Percentiles rank a stretch among this genome's conserved stretches.
These are phyloP conservation scores for Spisula solida DNA, from an alignment of 2,888 invertebrate genomes.

Conservation along the genomic window DNA sequence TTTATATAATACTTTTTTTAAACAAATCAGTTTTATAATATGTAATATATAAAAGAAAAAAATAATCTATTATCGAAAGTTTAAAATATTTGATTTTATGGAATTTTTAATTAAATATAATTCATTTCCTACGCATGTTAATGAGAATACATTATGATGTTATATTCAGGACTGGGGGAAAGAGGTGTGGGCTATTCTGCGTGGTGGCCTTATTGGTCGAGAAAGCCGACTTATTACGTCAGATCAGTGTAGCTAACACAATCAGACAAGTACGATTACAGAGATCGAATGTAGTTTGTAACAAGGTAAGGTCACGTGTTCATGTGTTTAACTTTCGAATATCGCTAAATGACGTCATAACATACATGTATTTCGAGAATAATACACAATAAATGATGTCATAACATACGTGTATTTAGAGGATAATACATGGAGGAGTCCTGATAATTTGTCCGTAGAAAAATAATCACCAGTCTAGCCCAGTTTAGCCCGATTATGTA, in stretches of 20 bases:
- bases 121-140: no score
- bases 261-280: not conserved
- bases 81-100: no score
- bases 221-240: not conserved
- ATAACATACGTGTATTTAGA: not conserved
- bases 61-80: no score
- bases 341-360: not conserved
- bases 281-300: not conserved
- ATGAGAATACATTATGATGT: no score
- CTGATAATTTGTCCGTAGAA: not conserved
- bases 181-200: not conserved
- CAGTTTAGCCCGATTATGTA: not conserved
- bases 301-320: not conserved
- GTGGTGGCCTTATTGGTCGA: not conserved
- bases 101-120: no score
- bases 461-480: not conserved
- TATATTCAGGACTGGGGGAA: not conserved
- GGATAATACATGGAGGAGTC: not conserved
- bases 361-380: not conserved
- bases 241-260: not conserved
- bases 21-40: no score
- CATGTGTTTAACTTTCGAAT: no score
- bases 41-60: no score
- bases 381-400: not conserved
- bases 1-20: no score